Percentiles rank a stretch among this genome's conserved stretches.
Conservation (phyloP, 2,888 invertebrate species). For the Meteorus cinctellus region DNA sequence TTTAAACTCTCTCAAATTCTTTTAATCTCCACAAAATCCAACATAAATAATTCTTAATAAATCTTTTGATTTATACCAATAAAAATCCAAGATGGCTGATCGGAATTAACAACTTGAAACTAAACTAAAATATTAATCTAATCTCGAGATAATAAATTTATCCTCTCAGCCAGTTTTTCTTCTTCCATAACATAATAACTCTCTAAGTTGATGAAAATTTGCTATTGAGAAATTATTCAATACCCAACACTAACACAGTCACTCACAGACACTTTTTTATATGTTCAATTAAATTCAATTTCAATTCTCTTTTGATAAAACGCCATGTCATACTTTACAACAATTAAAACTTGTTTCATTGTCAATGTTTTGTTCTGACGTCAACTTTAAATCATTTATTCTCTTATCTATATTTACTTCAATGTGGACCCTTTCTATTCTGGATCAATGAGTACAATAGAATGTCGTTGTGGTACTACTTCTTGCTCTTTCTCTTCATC, state of each 20-base stretch:
- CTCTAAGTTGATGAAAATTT: too few relatives aligned
- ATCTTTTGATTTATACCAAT: too few relatives aligned
- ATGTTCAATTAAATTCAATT: conserved; percentile 1
- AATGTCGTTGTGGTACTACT: conserved; percentile 32
- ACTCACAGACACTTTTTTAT: not conserved
- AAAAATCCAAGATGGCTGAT: too few relatives aligned
- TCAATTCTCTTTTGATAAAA: conserved; percentile 12
- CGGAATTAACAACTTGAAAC: too few relatives aligned
- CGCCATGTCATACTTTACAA: not conserved
- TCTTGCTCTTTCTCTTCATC: conserved; percentile 12
- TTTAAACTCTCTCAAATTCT: too few relatives aligned
- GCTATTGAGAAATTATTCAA: too few relatives aligned
- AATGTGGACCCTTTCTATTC: not conserved
- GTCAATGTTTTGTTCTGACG: conserved; percentile 7
- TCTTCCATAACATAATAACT: not conserved
- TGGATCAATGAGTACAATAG: conserved; percentile 32
- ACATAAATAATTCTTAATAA: too few relatives aligned
- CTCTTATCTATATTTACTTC: not conserved
- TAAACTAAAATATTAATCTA: too few relatives aligned
- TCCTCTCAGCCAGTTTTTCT: not conserved
- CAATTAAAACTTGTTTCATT: conserved; percentile 7
- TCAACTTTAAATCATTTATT: conserved; percentile 12
- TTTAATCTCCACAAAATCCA: too few relatives aligned
- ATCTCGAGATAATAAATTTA: too few relatives aligned
- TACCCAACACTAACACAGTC: too few relatives aligned